Conservation (phyloP, 2,797 vertebrate species). For the Spinus olivaceus region DNA sequence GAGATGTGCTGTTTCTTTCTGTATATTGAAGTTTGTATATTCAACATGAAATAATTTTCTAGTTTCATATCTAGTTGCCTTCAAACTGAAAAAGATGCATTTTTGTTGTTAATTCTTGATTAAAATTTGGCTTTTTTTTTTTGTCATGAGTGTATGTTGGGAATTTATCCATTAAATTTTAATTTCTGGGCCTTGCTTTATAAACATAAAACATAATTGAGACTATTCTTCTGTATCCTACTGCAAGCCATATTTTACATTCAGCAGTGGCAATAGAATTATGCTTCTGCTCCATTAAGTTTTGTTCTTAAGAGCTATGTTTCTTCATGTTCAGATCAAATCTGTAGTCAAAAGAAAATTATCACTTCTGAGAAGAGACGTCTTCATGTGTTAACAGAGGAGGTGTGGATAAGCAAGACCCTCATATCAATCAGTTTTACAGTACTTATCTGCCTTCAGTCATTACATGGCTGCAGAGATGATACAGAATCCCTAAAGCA, state of each 20-base stretch:
- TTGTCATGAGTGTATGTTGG: neutral
- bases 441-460: neutral
- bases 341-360: neutral
- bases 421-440: neutral
- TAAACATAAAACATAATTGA: neutral
- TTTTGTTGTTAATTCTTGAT: neutral
- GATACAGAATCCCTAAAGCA: conserved; percentile 19
- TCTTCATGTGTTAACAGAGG: neutral
- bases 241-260: neutral
- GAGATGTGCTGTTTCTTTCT: neutral
- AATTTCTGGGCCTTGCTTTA: neutral
- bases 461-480: neutral
- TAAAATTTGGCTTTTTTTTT: neutral
- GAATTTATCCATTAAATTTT: neutral
- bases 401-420: neutral
- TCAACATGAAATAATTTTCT: neutral
- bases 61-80: neutral
- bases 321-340: neutral
- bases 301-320: neutral
- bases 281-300: neutral
- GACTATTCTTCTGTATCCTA: neutral
- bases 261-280: neutral
- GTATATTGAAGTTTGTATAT: neutral
- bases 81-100: neutral
- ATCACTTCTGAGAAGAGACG: neutral